Conservation (phyloP, 2,888 invertebrate species). For the Tanypteryx hageni region DNA sequence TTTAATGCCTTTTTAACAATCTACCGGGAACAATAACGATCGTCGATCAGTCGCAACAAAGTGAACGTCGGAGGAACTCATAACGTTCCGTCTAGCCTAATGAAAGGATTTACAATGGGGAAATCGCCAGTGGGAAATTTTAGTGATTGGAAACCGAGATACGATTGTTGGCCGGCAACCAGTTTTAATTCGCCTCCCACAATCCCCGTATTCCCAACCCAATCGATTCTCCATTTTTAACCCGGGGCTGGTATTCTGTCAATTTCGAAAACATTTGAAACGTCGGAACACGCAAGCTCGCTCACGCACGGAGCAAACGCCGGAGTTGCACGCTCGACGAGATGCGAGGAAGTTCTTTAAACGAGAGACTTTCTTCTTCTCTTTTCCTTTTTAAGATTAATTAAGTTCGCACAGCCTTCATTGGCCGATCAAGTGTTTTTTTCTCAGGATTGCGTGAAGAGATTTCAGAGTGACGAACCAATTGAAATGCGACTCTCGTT, state of each 20-base stretch:
- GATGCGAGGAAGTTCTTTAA: background rate
- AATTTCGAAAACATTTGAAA: background rate
- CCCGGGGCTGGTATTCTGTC: slow-evolving; percentile 3
- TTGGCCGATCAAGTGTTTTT: no score
- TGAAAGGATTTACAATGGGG: slow-evolving; percentile 10
- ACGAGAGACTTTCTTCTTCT: background rate
- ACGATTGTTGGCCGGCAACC: slow-evolving; percentile 13
- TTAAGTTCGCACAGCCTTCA: background rate
- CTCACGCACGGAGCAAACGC: background rate
- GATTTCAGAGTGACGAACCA: no score
- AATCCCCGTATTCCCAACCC: background rate
- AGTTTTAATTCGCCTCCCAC: slow-evolving; percentile 13
- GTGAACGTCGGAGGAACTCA: background rate
- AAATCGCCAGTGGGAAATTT: slow-evolving; percentile 24
- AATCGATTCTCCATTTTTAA: background rate
- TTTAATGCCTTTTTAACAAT: slow-evolving; percentile 13
- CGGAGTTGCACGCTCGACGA: background rate
- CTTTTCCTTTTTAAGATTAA: background rate
- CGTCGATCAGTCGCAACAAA: background rate
- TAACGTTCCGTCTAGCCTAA: slow-evolving; percentile 18
- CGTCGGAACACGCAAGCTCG: background rate
- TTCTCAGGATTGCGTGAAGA: no score
- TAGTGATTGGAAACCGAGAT: slow-evolving; percentile 28
- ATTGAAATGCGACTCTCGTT: no score
- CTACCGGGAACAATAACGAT: background rate